A percentile compares a stretch with the other conserved stretches of the same genome.
These are phyloP conservation scores for Cynaeus angustus DNA, from an alignment of 2,888 invertebrate species.

Conservation along the genomic window DNA sequence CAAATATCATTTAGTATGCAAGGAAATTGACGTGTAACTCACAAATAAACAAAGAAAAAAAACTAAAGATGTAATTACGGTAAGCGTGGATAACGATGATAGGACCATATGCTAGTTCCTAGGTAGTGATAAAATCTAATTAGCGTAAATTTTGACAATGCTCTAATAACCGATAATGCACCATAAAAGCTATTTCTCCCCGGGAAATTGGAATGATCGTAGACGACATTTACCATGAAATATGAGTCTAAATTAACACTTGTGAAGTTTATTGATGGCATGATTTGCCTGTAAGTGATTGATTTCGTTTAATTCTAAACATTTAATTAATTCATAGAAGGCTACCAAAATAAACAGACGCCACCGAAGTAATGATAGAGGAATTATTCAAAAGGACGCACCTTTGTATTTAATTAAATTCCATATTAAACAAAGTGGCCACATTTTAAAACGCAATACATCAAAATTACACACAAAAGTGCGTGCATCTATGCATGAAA, in stretches of 20 bases:
- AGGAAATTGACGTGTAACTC: constrained; percentile 48
- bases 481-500: constrained; percentile 15
- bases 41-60: constrained; percentile 41
- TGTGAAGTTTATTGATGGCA: constrained; percentile 32
- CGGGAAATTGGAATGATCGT: constrained; percentile 5
- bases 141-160: constrained; percentile 23
- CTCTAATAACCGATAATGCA: constrained; percentile 26
- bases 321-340: constrained; percentile 28
- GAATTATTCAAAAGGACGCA: constrained; percentile 35
- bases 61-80: constrained; percentile 14
- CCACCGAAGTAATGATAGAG: constrained; percentile 7
- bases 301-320: constrained; percentile 25
- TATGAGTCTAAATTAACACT: constrained; percentile 30
- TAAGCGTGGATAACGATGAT: constrained; percentile 18
- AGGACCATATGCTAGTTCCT: constrained; percentile 34
- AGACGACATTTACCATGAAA: constrained; percentile 23
- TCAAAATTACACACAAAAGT: constrained; percentile 7
- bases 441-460: constrained; percentile 30
- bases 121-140: constrained; percentile 44
- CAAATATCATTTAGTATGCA: constrained; percentile 50
- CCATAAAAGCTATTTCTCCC: not conserved
- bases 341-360: constrained; percentile 11
- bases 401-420: constrained; percentile 32
- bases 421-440: constrained; percentile 13
- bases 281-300: constrained; percentile 21